phyloP scores from a whole-genome alignment of 2,888 invertebrate species.

The Punctoribates punctum region DNA sequence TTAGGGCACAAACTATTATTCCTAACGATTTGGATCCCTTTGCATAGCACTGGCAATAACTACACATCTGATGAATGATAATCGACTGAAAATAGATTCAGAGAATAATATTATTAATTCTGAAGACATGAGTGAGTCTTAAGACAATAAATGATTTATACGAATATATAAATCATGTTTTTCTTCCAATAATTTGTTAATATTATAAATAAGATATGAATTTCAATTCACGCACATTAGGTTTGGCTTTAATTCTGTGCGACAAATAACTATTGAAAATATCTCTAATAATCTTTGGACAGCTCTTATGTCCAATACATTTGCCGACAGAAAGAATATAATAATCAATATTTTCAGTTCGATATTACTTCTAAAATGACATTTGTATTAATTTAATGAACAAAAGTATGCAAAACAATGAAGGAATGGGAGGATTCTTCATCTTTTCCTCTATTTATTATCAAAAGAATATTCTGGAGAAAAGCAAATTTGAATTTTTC shows the following conservation, averaged over 20 bases:
- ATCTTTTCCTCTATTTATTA: no score
- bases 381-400: no score
- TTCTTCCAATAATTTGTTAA: background rate
- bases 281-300: no score
- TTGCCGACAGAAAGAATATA: no score
- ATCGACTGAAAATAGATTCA: constrained; percentile 15
- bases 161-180: background rate
- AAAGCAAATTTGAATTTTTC: no score
- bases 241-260: background rate
- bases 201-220: constrained; percentile 19
- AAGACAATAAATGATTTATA: constrained; percentile 12
- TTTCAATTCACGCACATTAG: constrained; percentile 7
- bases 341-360: no score
- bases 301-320: no score
- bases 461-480: no score
- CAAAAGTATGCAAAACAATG: no score
- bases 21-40: background rate
- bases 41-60: background rate
- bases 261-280: background rate
- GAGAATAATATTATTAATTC: background rate
- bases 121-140: background rate
- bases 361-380: no score
- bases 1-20: background rate
- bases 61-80: constrained; percentile 1
- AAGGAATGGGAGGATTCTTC: no score